These are phyloP conservation scores for Drosophila mojavensis DNA, from an alignment of 1,140 invertebrate species.

Conservation along the genomic window DNA sequence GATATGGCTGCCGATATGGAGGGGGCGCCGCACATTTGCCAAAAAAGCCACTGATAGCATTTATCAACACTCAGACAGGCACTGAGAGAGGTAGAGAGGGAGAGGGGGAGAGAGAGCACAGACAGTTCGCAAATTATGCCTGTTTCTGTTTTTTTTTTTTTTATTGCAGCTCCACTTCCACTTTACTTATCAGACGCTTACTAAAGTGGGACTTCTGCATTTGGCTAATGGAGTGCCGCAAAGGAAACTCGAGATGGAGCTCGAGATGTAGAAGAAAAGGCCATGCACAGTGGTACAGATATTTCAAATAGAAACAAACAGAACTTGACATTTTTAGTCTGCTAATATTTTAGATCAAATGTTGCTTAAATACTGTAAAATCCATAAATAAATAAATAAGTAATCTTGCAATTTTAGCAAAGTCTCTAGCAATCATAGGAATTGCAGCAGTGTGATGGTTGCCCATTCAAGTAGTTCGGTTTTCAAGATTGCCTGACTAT, in stretches of 20 bases:
- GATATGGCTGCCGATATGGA: constrained; percentile 44
- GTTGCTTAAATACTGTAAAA: too few species aligned
- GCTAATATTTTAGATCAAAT: background rate
- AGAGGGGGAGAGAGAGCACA: background rate
- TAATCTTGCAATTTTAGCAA: too few species aligned
- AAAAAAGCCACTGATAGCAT: constrained; percentile 60
- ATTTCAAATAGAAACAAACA: background rate
- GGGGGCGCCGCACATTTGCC: constrained; percentile 68
- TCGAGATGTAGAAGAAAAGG: constrained; percentile 8
- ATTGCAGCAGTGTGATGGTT: too few species aligned
- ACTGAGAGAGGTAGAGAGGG: background rate
- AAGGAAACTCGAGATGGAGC: constrained; percentile 30
- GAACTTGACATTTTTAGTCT: too few species aligned
- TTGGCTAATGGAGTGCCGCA: constrained; percentile 62
- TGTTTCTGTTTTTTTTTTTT: constrained; percentile 15
- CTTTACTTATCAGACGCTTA: constrained; percentile 53
- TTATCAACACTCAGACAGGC: constrained; percentile 41
- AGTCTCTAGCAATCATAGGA: too few species aligned
- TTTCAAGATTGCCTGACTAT: too few species aligned
- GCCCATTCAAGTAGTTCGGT: too few species aligned
- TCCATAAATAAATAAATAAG: too few species aligned
- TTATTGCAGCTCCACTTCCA: constrained; percentile 31
- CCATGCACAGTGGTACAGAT: constrained; percentile 1
- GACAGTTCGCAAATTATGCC: constrained; percentile 52
- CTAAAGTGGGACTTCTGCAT: constrained; percentile 42